Conservation (phyloP, 2,888 invertebrate genomes). For the Trissolcus brochymenae region DNA sequence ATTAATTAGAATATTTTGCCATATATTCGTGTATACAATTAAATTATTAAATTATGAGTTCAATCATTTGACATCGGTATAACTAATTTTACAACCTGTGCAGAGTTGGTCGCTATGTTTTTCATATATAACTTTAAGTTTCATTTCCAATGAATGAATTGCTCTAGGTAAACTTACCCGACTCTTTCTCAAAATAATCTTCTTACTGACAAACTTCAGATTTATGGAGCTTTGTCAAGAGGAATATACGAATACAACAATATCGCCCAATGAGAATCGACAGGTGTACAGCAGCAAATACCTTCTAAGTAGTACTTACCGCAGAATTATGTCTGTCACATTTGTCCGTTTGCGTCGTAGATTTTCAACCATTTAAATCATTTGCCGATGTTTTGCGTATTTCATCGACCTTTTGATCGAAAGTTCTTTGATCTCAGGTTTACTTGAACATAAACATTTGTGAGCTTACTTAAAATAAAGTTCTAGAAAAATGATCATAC, state of each 20-base stretch:
- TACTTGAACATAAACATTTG: constrained; percentile 19
- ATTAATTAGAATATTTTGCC: too few species aligned
- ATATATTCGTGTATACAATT: too few species aligned
- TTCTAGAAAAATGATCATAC: not conserved
- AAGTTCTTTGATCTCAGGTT: constrained; percentile 16
- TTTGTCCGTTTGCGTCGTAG: constrained; percentile 71
- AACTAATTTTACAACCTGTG: too few species aligned
- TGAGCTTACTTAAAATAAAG: constrained; percentile 5
- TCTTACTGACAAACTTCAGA: constrained; percentile 44
- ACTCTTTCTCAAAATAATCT: constrained; percentile 46
- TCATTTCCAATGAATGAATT: constrained; percentile 18
- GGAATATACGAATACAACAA: constrained; percentile 36
- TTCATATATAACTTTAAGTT: too few species aligned
- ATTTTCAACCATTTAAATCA: constrained; percentile 59
- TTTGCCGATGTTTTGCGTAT: constrained; percentile 19
- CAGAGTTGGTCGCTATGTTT: too few species aligned
- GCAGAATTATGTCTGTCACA: constrained; percentile 73
- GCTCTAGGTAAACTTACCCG: constrained; percentile 16
- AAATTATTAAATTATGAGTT: too few species aligned
- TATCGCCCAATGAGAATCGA: constrained; percentile 67
- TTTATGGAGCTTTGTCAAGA: constrained; percentile 44
- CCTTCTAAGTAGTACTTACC: constrained; percentile 69
- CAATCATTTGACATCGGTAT: too few species aligned
- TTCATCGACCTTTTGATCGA: constrained; percentile 32
- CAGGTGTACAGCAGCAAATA: constrained; percentile 65